Base-by-base conservation (phyloP, 1,140 invertebrate species). In the Sarcophaga bullata region DNA sequence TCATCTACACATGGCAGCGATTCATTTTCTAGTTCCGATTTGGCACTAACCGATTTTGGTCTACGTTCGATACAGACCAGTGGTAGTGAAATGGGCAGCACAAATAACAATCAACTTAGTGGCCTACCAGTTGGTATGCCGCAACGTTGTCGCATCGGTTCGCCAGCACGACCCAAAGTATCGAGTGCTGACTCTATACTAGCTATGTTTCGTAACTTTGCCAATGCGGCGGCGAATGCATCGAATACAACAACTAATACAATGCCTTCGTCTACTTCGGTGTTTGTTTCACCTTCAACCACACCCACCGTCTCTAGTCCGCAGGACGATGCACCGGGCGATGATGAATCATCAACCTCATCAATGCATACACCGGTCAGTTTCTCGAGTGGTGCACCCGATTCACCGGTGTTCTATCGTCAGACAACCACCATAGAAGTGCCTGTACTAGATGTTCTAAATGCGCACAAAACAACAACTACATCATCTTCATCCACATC, bases 171-270 rank as follows among this genome's bases (percentile, higher is more conserved):
- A 86, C 91, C 86, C 92, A 95, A 91, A 92, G 92, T 92, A 84
- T 92, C 94, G 7, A 94, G 93, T 85, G 94, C 94, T 10, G 95
- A 95, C 89, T 95, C 94, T 4, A 94, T 95, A 81, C 88, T 95
- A 73, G 94, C 94, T 4, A 94, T 95, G 93, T 95, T 95, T 85
- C 90, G 93, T 48, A 94, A 93, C 85, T 93, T 94, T 85, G 92
- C 93, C 73, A 92, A 92, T 19, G 90, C 92, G 19, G 92, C 92
- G 72, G 91, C 92, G 13, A 83, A 49, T 73, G 62, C 83, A 9
- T 78, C 80, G 10, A 76, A 78, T 62, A 81, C 52, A 15, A 83
- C 82, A 68, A 83, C 80, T 68, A 91, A 91, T 62, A 62, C 82
- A 37, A 80, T 82, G 37, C 80, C 47, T 47, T 68, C 54, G 17